phyloP scores from a whole-genome alignment of 2,113 vertebrate species.

The Zosterops lateralis region DNA sequence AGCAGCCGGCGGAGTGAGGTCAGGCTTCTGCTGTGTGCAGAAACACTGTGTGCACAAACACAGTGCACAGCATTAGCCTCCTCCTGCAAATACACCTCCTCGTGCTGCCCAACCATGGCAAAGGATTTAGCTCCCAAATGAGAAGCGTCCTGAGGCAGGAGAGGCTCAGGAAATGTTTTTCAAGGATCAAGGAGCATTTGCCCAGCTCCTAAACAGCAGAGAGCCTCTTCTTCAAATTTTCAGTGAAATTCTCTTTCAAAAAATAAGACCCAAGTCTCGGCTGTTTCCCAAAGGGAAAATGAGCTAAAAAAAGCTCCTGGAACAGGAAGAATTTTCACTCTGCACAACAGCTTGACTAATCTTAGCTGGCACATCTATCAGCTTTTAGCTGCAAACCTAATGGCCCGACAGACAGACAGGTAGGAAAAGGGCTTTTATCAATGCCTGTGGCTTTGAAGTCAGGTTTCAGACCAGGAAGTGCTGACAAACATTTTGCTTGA shows the following conservation, averaged over 20 bases:
- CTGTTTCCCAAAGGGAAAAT: background rate
- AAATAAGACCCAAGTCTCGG: background rate
- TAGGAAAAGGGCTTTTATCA: background rate
- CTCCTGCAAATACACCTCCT: background rate
- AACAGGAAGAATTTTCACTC: background rate
- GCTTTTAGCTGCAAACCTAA: background rate
- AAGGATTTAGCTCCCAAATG: background rate
- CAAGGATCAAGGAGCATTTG: background rate
- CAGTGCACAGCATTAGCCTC: rapidly evolving
- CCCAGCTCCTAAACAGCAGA: background rate
- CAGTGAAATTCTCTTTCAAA: background rate
- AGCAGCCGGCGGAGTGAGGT: rapidly evolving
- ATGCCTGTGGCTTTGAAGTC: background rate
- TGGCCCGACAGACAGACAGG: background rate
- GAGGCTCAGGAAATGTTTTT: background rate
- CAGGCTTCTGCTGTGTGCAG: background rate
- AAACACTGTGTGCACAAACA: background rate
- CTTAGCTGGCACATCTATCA: background rate
- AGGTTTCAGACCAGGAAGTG: background rate
- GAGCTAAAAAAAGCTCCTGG: background rate
- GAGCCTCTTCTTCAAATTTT: background rate
- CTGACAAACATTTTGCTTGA: background rate
- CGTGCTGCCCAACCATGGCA: rapidly evolving
- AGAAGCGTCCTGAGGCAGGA: background rate
- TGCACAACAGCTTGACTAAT: background rate